Base-by-base conservation (phyloP, 2,797 vertebrate species). In the Masticophis lateralis region DNA sequence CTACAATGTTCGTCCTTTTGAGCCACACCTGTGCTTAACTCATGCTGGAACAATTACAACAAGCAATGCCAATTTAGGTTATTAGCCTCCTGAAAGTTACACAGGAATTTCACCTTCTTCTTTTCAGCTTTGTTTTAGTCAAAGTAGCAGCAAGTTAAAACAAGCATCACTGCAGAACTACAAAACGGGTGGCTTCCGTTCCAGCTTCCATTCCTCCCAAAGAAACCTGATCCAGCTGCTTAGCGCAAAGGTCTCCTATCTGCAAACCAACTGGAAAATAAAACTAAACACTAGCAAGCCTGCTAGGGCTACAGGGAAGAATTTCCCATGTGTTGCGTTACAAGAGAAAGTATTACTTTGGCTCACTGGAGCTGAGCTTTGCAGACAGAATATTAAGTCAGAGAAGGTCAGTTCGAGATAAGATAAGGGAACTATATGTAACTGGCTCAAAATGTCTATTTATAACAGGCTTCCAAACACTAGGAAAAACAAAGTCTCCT, bases 81-180 rank as follows among this genome's bases (percentile, higher is more conserved):
- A 91, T 92, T 94, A 86, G 90, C 94, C 90, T 94, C 95, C 88
- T 88, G 51, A 16, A 93, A 95, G 94, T 69, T 92, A 94, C 91
- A 91, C 9, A 83, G 60, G 95, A 97, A 95, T 97, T 96, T 95
- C 95, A 95, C 95, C 96, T 56, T 57, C 90, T 86, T 96, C 0
- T 0, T 8, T 88, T 2, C 91, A 90, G 93, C 94, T 94, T 88
- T 93, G 93, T 55, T 90, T 63, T 2, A 60, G 66, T 89, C 94
- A 95, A 59, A 92, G 28, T 59, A 93, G 86, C 0, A 5, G 86
- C 47, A 89, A 86, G 4, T 22, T 0, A 93, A 94, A 90, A 88
- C 88, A 47, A 5, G 51, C 91, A 74, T 66, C 61, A 93, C 4
- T 0, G 93, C 0, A 0, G 0, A 0, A 0, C 0, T 92, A 90